Base-by-base conservation (phyloP, 2,797 vertebrate genomes). In the Megaceryle alcyon region DNA sequence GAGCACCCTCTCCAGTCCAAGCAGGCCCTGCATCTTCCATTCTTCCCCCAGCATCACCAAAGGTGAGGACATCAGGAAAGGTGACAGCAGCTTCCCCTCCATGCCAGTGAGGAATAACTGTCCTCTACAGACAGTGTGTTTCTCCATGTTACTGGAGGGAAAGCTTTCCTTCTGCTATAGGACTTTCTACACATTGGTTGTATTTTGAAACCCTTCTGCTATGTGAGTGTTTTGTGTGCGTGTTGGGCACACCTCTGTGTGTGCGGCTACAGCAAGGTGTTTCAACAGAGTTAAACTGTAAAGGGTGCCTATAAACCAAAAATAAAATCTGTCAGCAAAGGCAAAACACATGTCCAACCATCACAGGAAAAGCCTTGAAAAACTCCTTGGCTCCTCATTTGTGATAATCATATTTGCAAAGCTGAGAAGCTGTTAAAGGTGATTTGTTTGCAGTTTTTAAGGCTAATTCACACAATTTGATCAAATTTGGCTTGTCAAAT, bases 1-100 rank as follows among this genome's bases (percentile, higher is more conserved):
- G n/a, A 72, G 51, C 56, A 35, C 29, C 75, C 12, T 41, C 53
- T 60, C 48, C 59, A 59, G 46, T 17, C 46, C 57, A 29, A 53
- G 25, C 9, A 53, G 14, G 11, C 14, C 29, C 60, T 0, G 0
- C 22, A 49, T n/a, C 69, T 0, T 2, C 56, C 31, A 25, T 56
- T 70, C 25, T 21, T 82, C 28, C 49, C 57, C 31, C 44, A 22
- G 29, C 23, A 35, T 17, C 43, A n/a, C 37, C 41, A 29, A 44
- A 57, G 35, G 41, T n/a, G 12, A 73, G 22, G 16, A 37, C 16
- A 9, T 80, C 48, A 43, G 35, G 48, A 64, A 77, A 43, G 15
- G 29, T 28, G 49, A n/a, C 22, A 23, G 53, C 43, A 75, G 1
- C 37, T 76, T 75, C 37, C 28, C 43, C 20, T 23, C 13, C 8